Conservation (phyloP, 2,888 invertebrate genomes). For the Beris morrisii region DNA sequence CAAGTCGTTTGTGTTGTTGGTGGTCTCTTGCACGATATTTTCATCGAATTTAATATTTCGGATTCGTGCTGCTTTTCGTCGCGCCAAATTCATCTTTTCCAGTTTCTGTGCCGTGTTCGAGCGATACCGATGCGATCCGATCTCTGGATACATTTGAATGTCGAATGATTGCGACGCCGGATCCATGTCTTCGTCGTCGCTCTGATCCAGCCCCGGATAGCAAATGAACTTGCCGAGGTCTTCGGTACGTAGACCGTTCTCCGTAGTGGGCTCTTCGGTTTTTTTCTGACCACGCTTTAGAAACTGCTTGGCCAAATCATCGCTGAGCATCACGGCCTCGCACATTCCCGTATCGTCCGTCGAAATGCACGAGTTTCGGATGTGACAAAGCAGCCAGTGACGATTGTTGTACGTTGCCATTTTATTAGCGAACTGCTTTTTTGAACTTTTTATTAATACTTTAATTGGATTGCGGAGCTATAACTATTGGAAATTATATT, state of each 20-base stretch:
- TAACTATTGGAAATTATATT: no score
- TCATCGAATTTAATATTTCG: slow-evolving; percentile 75
- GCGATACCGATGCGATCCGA: slow-evolving; percentile 67
- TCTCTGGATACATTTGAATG: slow-evolving; percentile 70
- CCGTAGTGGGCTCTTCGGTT: slow-evolving; percentile 1
- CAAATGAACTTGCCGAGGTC: slow-evolving; percentile 58
- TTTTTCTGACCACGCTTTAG: slow-evolving; percentile 45
- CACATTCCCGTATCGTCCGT: slow-evolving; percentile 95
- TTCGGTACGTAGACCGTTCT: slow-evolving; percentile 46
- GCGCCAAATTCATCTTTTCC: slow-evolving; percentile 85
- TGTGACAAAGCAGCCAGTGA: slow-evolving; percentile 89
- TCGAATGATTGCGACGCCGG: slow-evolving; percentile 72
- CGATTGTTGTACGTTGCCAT: slow-evolving; percentile 96
- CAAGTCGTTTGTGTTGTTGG: slow-evolving; percentile 44
- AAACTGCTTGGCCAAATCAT: slow-evolving; percentile 71
- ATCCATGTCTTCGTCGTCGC: slow-evolving; percentile 75
- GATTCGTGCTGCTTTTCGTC: slow-evolving; percentile 75
- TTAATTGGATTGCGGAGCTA: no score
- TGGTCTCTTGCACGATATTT: slow-evolving; percentile 60
- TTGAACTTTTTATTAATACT: no score
- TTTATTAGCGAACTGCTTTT: neutral
- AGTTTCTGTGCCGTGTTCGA: slow-evolving; percentile 87
- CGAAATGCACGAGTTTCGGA: slow-evolving; percentile 91
- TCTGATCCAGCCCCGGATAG: slow-evolving; percentile 78
- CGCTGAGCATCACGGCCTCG: slow-evolving; percentile 87